Evolutionary conservation across 2,113 vertebrate species (phyloP), one percentile per base, ranked within the genome.

Genomic region (Percopsis transmontana): DNA sequence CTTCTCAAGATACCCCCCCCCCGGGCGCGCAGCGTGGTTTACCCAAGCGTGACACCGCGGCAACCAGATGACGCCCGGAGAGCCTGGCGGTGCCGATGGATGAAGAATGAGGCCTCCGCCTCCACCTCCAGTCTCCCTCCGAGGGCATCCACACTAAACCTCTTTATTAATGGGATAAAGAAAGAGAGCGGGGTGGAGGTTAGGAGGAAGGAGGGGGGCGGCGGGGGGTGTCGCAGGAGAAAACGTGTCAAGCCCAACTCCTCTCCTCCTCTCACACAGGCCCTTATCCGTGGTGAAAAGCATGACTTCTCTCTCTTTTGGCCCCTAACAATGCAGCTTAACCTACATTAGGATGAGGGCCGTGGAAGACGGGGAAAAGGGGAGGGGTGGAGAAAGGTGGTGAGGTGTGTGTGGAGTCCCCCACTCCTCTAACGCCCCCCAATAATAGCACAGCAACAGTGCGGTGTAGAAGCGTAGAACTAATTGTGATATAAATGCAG

Each of bases 241-340:
- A 24, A 62, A 15, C 45, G 61, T 63, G 61, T 24, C 63, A 56
- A 55, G 27, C 63, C 55, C 14, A 67, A 27, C 63, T 72, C 62
- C 71, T 66, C 54, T 67, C 66, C 15, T 70, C 71, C 24, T 69
- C n/a, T 63, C 57, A 72, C 78, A 65, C 19, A 47, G 69, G 40
- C 65, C 62, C 74, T 87, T 88, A 87, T 87, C 77, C 63, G 12
- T 64, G 53, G 70, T 88, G 87, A 89, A 85, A 83, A 71, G 82
- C 80, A 78, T 58, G 80, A 86, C 86, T 79, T 68, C 62, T 66
- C 62, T 54, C 60, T 48, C 2, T 23, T 7, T 47, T 63, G 72
- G 74, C 71, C 83, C 58, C 58, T 71, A 78, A 84, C 82, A 87
- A 71, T 52, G 38, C 33, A 57, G 60, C 44, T 57, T 55, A 39